Conservation (phyloP, 1,140 invertebrate genomes). For the Eumeta japonica region DNA sequence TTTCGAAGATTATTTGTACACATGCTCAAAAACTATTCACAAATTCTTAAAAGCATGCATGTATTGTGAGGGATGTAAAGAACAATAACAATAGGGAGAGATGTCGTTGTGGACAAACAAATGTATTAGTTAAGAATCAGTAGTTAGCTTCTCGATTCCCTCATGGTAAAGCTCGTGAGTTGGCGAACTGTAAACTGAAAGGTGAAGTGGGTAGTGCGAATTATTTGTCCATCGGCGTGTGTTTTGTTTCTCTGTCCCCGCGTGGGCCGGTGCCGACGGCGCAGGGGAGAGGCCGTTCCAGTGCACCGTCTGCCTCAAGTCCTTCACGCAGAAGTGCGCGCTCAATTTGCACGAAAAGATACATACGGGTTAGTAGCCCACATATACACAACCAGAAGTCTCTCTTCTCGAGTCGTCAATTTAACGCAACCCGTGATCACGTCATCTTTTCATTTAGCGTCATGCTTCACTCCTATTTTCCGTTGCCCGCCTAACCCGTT, state of each 20-base stretch:
- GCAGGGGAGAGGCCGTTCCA: constrained; percentile 67
- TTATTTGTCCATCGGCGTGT: constrained; percentile 59
- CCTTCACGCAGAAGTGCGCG: constrained; percentile 67
- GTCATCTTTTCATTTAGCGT: constrained; percentile 32
- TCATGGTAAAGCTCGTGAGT: constrained; percentile 42
- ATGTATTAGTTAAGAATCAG: constrained; percentile 11
- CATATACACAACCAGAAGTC: constrained; percentile 36
- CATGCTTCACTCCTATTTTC: constrained; percentile 51
- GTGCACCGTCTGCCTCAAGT: constrained; percentile 67
- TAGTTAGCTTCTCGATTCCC: constrained; percentile 34
- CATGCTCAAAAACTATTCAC: constrained; percentile 61
- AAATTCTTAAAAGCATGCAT: constrained; percentile 56
- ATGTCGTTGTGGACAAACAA: constrained; percentile 54
- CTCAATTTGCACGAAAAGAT: constrained; percentile 66
- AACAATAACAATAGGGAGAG: constrained; percentile 39
- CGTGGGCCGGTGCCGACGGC: constrained; percentile 29
- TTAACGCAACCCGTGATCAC: constrained; percentile 27
- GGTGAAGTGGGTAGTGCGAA: constrained; percentile 22
- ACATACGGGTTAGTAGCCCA: constrained; percentile 62
- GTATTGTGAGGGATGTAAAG: constrained; percentile 44
- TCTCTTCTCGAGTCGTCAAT: constrained; percentile 35
- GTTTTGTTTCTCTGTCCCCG: constrained; percentile 56
- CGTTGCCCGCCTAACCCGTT: constrained; percentile 53
- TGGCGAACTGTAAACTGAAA: no score
- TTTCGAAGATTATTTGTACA: constrained; percentile 7